Base-by-base conservation (phyloP, 2,797 vertebrate species). In the Gadopsis marmoratus region DNA sequence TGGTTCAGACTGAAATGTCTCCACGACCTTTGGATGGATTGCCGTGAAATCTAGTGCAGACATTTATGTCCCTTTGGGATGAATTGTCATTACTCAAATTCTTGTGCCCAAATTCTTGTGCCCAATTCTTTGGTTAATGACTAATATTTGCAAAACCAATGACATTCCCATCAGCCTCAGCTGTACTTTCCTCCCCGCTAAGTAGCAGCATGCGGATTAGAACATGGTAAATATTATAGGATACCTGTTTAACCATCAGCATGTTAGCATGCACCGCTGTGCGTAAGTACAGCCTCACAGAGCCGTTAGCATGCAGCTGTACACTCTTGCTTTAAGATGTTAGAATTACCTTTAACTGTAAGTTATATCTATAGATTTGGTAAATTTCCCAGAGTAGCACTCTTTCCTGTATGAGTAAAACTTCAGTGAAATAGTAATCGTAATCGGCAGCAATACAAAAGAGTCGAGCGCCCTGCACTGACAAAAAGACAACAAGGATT, bases 401-500 rank as follows among this genome's bases (percentile, higher is more conserved):
- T n/a, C 23, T 53, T 51, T 48, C 3, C 29, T 54, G 3, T n/a
- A 19, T 3, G 0, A 63, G 26, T 54, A 4, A 26, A 10, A n/a
- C 8, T 13, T 31, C 8, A 17, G 2, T 54, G 29, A 58, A 76
- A 60, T n/a, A 9, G 16, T 12, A 37, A 4, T 13, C 13, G 37
- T 4, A 43, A 35, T 19, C 33, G 29, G 41, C 55, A 8, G 13
- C 8, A 13, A 21, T 5, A 56, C 4, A 31, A 19, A 45, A 53
- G 39, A 56, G 37, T 29, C 13, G 12, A 43, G 33, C 16, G 11
- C 33, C 76, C 51, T 45, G 55, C 31, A 48, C 29, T 43, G 37
- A 12, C 4, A 71, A 58, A 61, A 17, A 66, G 21, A 35, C 39
- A 69, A 65, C 54, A 48, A 17, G 59, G 76, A 87, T 87, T 85